Base-by-base conservation (phyloP, 2,888 invertebrate species). In the Taphrorychus bicolor region DNA sequence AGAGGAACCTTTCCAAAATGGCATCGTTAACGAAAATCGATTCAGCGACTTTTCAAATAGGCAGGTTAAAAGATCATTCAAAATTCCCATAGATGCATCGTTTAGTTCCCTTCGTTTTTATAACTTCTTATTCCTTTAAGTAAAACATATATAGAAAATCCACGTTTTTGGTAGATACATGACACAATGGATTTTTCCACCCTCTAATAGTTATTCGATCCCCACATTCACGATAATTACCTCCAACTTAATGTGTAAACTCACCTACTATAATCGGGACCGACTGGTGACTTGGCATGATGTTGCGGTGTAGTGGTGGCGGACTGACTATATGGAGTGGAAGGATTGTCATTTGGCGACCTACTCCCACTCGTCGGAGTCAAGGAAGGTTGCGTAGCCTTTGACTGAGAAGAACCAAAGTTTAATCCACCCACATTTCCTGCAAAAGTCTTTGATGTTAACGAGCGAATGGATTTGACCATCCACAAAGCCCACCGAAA, bases 181-280 rank as follows among this genome's bases (percentile, higher is more conserved):
- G n/a, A n/a, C n/a, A n/a, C n/a, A n/a, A n/a, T n/a, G n/a, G n/a
- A n/a, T n/a, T n/a, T n/a, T n/a, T n/a, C n/a, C n/a, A n/a, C n/a
- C n/a, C n/a, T 32, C 9, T 45, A 5, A 14, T 42, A 11, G 14
- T 45, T 17, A 45, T 18, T 17, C 14, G 3, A 7, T 17, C 7
- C 14, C 14, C n/a, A 3, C 1, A 17, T 14, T 45, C 2, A 45
- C 2, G 9, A 7, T 4, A 3, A 45, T 45, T 5, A 1, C 7
- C 32, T n/a, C n/a, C n/a, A n/a, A 45, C 18, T 45, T 5, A n/a
- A 45, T 1, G 18, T n/a, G 5, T 9, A 45, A 45, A 45, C 18
- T 45, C 18, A 85, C 72, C 93, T 87, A 77, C 89, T 92, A 78
- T 78, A 78, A 78, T 89, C 88, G 0, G 88, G 83, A 67, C 78